These are phyloP conservation scores for Pipistrellus pipistrellus DNA, from an alignment of 2,797 vertebrate species.

Conservation along the genomic window DNA sequence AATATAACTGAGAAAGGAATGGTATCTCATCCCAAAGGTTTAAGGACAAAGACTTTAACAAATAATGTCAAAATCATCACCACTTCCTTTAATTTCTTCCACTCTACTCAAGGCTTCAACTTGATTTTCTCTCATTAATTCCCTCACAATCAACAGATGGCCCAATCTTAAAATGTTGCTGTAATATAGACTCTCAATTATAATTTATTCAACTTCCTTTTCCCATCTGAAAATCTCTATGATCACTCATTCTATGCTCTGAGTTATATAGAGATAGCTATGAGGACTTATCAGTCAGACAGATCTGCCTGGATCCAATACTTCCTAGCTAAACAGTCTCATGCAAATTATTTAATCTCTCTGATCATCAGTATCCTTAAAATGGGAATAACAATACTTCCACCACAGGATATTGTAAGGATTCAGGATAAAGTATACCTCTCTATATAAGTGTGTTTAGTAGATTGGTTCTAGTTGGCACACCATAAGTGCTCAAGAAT, in stretches of 20 bases:
- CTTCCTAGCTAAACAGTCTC: background rate
- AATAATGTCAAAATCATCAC: slow-evolving; percentile 70
- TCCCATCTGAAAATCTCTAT: slow-evolving; percentile 9
- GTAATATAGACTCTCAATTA: slow-evolving; percentile 11
- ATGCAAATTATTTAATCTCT: background rate
- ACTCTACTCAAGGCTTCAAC: slow-evolving; percentile 41
- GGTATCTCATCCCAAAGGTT: background rate
- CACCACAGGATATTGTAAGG: background rate
- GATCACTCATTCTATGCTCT: slow-evolving; percentile 19
- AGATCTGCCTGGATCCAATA: background rate
- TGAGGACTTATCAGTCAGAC: background rate
- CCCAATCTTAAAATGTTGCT: background rate
- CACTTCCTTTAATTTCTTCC: slow-evolving; percentile 16
- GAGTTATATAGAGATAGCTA: background rate
- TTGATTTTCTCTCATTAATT: slow-evolving; percentile 8
- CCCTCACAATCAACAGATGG: slow-evolving; percentile 14
- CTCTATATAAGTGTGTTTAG: background rate
- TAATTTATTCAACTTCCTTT: slow-evolving; percentile 38
- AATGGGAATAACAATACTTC: background rate
- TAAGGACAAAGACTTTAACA: slow-evolving; percentile 35
- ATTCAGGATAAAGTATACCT: background rate
- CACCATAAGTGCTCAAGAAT: background rate
- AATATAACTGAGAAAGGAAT: slow-evolving; percentile 45
- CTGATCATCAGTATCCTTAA: slow-evolving; percentile 14
- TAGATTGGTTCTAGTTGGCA: background rate